Conservation (phyloP, 2,113 vertebrate genomes). For the Sclerurus mexicanus region DNA sequence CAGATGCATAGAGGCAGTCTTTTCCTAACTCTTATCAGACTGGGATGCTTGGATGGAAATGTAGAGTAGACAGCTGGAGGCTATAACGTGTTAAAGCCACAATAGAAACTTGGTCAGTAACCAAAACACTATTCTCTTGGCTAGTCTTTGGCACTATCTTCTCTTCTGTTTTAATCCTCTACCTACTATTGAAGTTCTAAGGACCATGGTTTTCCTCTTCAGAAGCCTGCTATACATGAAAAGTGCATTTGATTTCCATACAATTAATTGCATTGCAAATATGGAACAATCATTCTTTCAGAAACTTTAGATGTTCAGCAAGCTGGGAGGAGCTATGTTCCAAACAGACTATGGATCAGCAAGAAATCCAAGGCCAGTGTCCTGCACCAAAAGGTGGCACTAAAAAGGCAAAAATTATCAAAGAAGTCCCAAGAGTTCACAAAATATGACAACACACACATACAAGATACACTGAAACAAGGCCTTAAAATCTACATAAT, state of each 20-base stretch:
- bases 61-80: neutral
- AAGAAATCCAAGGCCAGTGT: neutral
- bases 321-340: neutral
- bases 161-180: neutral
- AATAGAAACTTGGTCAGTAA: neutral
- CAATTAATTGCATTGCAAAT: neutral
- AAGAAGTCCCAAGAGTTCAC: neutral
- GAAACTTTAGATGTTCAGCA: neutral
- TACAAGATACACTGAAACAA: neutral
- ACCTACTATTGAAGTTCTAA: neutral
- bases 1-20: neutral
- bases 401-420: neutral
- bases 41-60: neutral
- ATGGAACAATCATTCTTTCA: neutral
- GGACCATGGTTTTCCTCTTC: neutral
- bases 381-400: neutral
- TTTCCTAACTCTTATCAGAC: neutral
- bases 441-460: neutral
- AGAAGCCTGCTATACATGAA: neutral
- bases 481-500: neutral
- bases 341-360: neutral
- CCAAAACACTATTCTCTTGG: neutral
- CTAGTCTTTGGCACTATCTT: neutral
- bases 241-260: accelerated
- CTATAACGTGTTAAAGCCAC: neutral